Evolutionary conservation across 1,140 invertebrate species (phyloP).

Genomic region (Mercenaria mercenaria): DNA sequence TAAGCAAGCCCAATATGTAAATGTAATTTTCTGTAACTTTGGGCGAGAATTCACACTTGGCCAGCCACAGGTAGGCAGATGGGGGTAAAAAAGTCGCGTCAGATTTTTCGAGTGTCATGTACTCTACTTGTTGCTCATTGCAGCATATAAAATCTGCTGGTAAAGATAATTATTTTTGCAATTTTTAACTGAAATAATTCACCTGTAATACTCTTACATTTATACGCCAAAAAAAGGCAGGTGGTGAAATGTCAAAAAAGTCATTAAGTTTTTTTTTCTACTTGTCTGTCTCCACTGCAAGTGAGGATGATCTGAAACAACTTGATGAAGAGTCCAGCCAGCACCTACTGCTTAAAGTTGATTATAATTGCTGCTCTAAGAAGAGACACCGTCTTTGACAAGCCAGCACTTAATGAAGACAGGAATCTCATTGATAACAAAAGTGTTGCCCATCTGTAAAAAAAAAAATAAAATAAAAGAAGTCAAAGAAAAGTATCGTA

Average conservation of each 20-base stretch:
- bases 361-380: too few species aligned
- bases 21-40: not conserved
- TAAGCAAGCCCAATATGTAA: constrained; percentile 15
- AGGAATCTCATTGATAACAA: too few species aligned
- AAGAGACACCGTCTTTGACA: too few species aligned
- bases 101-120: not conserved
- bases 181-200: not conserved
- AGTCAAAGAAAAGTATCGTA: too few species aligned
- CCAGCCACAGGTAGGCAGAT: not conserved
- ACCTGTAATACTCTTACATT: not conserved
- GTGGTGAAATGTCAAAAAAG: not conserved
- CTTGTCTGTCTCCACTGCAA: too few species aligned
- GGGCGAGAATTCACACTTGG: not conserved
- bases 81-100: not conserved
- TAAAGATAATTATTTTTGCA: not conserved
- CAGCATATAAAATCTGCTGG: not conserved
- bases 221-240: not conserved
- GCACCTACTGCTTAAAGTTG: too few species aligned
- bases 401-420: too few species aligned
- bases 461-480: too few species aligned
- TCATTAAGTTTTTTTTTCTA: too few species aligned
- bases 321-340: too few species aligned
- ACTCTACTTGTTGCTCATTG: not conserved
- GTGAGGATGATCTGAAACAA: too few species aligned
- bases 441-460: too few species aligned